Evolutionary conservation across 2,113 vertebrate species (phyloP).

Genomic region (Porphyrio hochstetteri): DNA sequence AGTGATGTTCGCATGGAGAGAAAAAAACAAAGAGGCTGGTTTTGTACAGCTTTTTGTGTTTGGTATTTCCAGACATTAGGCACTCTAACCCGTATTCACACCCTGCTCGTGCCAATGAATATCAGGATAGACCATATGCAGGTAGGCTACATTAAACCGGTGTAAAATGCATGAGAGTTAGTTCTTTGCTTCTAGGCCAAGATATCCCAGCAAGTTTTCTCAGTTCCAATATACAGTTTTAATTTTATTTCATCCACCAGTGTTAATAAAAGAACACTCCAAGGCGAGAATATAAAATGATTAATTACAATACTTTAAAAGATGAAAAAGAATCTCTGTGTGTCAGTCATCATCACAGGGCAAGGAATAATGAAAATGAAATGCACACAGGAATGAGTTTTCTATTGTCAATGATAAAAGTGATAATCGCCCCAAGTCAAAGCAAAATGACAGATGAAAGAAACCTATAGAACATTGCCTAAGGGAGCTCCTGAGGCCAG

Average conservation of each 20-base stretch:
- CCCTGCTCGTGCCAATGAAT: neutral
- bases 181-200: neutral
- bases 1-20: neutral
- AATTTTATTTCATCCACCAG: constrained; percentile 40
- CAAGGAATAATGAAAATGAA: constrained; percentile 56
- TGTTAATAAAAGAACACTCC: constrained; percentile 32
- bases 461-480: constrained; percentile 51
- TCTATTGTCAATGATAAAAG: constrained; percentile 70
- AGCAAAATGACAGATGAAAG: constrained; percentile 71
- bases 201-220: neutral
- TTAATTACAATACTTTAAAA: constrained; percentile 61
- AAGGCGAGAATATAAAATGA: constrained; percentile 56
- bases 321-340: constrained; percentile 49
- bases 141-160: neutral
- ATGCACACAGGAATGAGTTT: constrained; percentile 63
- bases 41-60: neutral
- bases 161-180: neutral
- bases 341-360: constrained; percentile 56
- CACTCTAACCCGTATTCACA: neutral
- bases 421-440: constrained; percentile 54
- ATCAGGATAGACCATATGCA: neutral
- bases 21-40: neutral
- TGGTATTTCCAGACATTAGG: neutral
- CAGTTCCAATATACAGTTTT: neutral
- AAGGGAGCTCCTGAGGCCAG: constrained; percentile 41